Base-by-base conservation (phyloP, 2,888 invertebrate species). In the Stenoptilia bipunctidactyla region DNA sequence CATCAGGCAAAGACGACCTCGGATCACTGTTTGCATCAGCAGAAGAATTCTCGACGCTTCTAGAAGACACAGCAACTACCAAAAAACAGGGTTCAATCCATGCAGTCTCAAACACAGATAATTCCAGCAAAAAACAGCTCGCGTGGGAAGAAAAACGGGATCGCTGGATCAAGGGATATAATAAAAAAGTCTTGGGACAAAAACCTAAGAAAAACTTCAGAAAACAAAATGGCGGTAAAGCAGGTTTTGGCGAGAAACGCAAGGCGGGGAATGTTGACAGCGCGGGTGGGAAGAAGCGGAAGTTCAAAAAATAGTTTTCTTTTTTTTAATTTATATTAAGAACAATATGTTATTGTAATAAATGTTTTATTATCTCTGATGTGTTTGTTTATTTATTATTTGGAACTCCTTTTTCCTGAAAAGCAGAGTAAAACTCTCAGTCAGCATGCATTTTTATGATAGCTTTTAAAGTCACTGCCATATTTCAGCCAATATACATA, bases 1-100 rank as follows among this genome's bases (percentile, higher is more conserved):
- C 36, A 12, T 34, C 61, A 82, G 82, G 82, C 12, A 61, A 63
- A 50, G 77, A 80, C 27, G 87, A 89, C 50, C 76, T 88, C 35
- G 84, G 85, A 34, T 87, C 89, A 0, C 59, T 93, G 27, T 94
- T 94, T 73, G 92, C 93, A 1, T 91, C 93, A 0, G 94, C 94
- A 0, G 95, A 95, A 66, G 91, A 96, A 72, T 97, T 97, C 79
- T 91, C 96, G 0, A 90, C 92, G 35, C 83, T 96, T 51, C 75
- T 97, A 39, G 96, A 97, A 69, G 93, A 94, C 44, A 92, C 92
- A 37, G 91, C 92, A 1, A 85, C 87, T 36, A 85, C 88, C 2
- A 88, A 88, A 54, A 85, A 85, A 15, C 84, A 85, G 45, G 85
- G 84, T 0, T 89, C 92, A 13, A 88, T 90, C 36, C 88, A 89